A percentile compares a stretch with the other conserved stretches of the same genome.
phyloP scores from a whole-genome alignment of 2,113 vertebrate genomes.

The Hyla sarda region DNA sequence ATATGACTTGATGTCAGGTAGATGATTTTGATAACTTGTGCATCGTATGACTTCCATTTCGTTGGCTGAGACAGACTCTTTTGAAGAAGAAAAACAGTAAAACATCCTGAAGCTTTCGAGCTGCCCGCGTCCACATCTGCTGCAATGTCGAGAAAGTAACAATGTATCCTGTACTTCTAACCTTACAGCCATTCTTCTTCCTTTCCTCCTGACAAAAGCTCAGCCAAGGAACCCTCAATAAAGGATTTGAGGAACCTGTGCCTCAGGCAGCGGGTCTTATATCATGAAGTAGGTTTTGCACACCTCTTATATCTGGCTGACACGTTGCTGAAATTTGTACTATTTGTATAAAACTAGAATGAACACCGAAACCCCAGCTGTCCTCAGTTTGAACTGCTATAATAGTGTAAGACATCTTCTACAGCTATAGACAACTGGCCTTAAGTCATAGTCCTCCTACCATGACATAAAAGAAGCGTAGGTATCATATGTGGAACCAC shows the following conservation, averaged over 20 bases:
- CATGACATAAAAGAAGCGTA: not conserved
- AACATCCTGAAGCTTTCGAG: constrained; percentile 12
- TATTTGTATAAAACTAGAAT: constrained; percentile 8
- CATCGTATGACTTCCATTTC: constrained; percentile 72
- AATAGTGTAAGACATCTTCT: constrained; percentile 28
- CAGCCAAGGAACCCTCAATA: constrained; percentile 39
- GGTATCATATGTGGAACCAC: not conserved
- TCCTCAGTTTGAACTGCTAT: constrained; percentile 36
- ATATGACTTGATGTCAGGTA: constrained; percentile 80
- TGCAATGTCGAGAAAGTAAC: constrained; percentile 31
- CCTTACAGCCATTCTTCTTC: constrained; percentile 52
- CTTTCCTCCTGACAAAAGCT: constrained; percentile 48
- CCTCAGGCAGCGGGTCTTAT: constrained; percentile 50
- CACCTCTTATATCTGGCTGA: constrained; percentile 38
- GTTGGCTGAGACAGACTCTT: constrained; percentile 67
- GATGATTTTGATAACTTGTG: constrained; percentile 76
- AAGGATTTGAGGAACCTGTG: constrained; percentile 21
- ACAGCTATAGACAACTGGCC: constrained; percentile 42
- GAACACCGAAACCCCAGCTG: constrained; percentile 23
- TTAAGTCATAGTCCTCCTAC: constrained; percentile 21
- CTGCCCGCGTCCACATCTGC: constrained; percentile 47
- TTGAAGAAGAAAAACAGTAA: constrained; percentile 63
- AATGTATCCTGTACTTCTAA: constrained; percentile 48
- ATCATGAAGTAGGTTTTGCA: constrained; percentile 31
- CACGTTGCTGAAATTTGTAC: constrained; percentile 37